A percentile compares a stretch with the other conserved stretches of the same genome.
phyloP scores from a whole-genome alignment of 2,888 invertebrate species.

The Philonicus albiceps region DNA sequence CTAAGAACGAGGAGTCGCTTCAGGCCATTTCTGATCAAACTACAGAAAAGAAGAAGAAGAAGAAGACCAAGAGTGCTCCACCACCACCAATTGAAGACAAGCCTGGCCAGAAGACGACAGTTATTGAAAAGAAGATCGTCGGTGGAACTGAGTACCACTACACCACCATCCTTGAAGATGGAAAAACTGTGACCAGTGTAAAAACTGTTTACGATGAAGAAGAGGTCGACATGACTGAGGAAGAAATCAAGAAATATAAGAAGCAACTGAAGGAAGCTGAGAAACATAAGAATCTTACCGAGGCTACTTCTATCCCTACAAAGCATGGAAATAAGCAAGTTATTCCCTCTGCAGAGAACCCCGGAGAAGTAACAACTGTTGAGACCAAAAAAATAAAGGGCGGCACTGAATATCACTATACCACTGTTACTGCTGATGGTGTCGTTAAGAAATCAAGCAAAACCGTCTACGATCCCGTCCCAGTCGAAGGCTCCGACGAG shows the following conservation, averaged over 20 bases:
- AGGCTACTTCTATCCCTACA: slow-evolving; percentile 59
- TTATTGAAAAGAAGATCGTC: slow-evolving; percentile 56
- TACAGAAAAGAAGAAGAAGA: slow-evolving; percentile 57
- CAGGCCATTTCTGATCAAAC: slow-evolving; percentile 16
- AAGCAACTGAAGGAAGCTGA: slow-evolving; percentile 62
- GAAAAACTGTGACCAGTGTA: slow-evolving; percentile 59
- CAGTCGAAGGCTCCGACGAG: slow-evolving; percentile 55
- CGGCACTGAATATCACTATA: slow-evolving; percentile 62
- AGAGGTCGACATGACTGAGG: slow-evolving; percentile 60
- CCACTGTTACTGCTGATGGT: slow-evolving; percentile 61
- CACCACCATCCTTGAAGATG: slow-evolving; percentile 59
- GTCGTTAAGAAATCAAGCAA: slow-evolving; percentile 61
- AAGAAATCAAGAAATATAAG: slow-evolving; percentile 59
- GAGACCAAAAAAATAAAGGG: slow-evolving; percentile 62
- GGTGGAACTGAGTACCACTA: slow-evolving; percentile 60
- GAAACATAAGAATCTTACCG: slow-evolving; percentile 61
- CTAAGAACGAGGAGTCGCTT: slow-evolving; percentile 24
- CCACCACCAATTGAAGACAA: slow-evolving; percentile 55
- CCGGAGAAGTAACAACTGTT: slow-evolving; percentile 62
- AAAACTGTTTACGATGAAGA: slow-evolving; percentile 62
- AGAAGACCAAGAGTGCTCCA: slow-evolving; percentile 56
- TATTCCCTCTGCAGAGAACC: slow-evolving; percentile 60
- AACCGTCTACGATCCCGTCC: slow-evolving; percentile 61
- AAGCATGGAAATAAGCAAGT: slow-evolving; percentile 60
- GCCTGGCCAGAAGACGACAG: slow-evolving; percentile 57